phyloP scores from a whole-genome alignment of 2,797 vertebrate species.

The Channallabes apus region DNA sequence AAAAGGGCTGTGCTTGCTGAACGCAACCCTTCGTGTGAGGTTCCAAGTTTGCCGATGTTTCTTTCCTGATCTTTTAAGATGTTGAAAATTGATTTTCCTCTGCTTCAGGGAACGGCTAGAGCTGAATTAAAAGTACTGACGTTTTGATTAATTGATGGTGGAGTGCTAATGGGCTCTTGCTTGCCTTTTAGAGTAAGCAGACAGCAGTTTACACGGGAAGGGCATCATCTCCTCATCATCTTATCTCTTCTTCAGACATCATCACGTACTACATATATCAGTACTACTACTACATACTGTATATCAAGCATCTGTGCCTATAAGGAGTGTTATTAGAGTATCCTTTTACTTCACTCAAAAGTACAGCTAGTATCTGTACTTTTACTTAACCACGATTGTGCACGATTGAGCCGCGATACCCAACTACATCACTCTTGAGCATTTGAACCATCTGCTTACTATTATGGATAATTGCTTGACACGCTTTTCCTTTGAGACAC shows the following conservation, averaged over 20 bases:
- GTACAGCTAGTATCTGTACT: too few relatives aligned
- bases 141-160: conserved; percentile 33
- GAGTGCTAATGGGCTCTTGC: conserved; percentile 21
- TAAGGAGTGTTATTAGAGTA: too few relatives aligned
- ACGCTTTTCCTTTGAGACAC: too few relatives aligned
- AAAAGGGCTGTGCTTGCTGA: conserved; percentile 25
- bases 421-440: too few relatives aligned
- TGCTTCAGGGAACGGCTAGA: conserved; percentile 4
- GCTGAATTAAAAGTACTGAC: conserved; percentile 40
- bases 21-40: conserved; percentile 34
- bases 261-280: background rate
- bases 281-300: too few relatives aligned
- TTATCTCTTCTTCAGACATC: background rate
- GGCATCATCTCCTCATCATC: background rate
- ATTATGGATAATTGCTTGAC: too few relatives aligned
- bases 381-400: too few relatives aligned
- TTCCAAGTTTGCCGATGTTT: conserved; percentile 38
- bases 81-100: conserved; percentile 27
- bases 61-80: conserved; percentile 27
- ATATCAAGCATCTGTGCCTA: too few relatives aligned
- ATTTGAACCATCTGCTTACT: too few relatives aligned
- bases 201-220: background rate
- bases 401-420: too few relatives aligned
- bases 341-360: too few relatives aligned
- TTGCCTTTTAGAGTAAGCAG: conserved; percentile 18